Base-by-base conservation (phyloP, 2,888 invertebrate species). In the Timema podura region DNA sequence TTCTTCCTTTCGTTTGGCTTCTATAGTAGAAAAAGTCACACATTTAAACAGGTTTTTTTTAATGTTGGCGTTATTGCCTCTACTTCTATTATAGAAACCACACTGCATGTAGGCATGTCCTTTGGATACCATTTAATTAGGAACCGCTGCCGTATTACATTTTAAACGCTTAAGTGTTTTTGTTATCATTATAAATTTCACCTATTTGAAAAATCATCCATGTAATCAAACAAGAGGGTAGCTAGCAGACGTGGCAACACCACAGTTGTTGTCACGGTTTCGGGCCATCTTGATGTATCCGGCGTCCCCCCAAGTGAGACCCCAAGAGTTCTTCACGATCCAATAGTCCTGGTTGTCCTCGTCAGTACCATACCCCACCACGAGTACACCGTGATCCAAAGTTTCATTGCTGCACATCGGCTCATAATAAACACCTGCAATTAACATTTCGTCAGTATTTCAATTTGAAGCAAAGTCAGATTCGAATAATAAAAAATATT, bases 211-310 rank as follows among this genome's bases (percentile, higher is more conserved):
- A 30, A 30, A 30, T 30, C 1, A 30, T 30, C 30, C 30, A 30
- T 30, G 30, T 30, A 30, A 57, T 80, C 87, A 94, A 76, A 95
- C 93, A 70, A 93, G 85, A 46, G 96, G 96, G 82, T 92, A 96
- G 79, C 92, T 93, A 74, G 95, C 91, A 74, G 85, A 81, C 64
- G 89, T 84, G 69, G 96, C 95, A 80, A 96, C 88, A 77, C 96
- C 96, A 81, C 96, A 96, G 79, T 91, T 87, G 82, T 96, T 96
- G 48, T 90, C 77, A 77, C 85, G 85, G 83, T 96, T 94, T 76
- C 96, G 87, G 47, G 92, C 86, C 90, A 96, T 95, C 82, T 90
- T 91, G 77, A 96, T 91, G 84, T 92, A 96, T 57, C 96, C 96
- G 7, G 88, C 79, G 65, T 89, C 86, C 49, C 96, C 96, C 96